These are phyloP conservation scores for Apis florea DNA, from an alignment of 1,140 invertebrate species.

Conservation along the genomic window DNA sequence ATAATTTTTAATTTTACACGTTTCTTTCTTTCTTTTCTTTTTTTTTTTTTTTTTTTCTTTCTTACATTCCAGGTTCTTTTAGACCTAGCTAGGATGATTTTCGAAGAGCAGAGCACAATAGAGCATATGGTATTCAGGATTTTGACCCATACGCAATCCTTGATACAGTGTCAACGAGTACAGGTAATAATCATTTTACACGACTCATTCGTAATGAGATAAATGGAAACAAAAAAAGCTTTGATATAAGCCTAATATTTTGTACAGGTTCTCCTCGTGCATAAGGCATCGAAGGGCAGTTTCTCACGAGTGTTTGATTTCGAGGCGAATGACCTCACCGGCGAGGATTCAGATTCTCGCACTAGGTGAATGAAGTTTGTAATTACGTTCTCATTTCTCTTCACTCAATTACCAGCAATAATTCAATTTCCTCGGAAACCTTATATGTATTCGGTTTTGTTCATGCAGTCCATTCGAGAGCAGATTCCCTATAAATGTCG, in stretches of 20 bases:
- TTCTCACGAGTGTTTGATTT: slow-evolving; percentile 96
- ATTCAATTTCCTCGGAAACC: slow-evolving; percentile 26
- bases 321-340: slow-evolving; percentile 89
- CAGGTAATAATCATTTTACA: slow-evolving; percentile 82
- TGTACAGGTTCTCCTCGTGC: slow-evolving; percentile 89
- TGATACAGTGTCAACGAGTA: slow-evolving; percentile 95
- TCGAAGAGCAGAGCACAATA: slow-evolving; percentile 98
- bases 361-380: slow-evolving; percentile 83
- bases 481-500: slow-evolving; percentile 97
- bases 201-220: no score
- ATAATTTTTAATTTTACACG: neutral
- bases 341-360: slow-evolving; percentile 88
- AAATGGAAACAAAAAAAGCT: neutral
- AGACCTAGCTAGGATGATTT: slow-evolving; percentile 96
- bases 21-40: neutral
- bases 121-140: slow-evolving; percentile 97
- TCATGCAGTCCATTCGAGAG: slow-evolving; percentile 90
- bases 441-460: slow-evolving; percentile 51
- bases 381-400: slow-evolving; percentile 59
- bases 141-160: slow-evolving; percentile 95
- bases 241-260: neutral
- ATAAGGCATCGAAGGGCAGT: slow-evolving; percentile 92
- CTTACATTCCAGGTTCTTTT: slow-evolving; percentile 86
- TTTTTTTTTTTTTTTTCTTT: neutral
- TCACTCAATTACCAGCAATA: slow-evolving; percentile 39